phyloP scores from a whole-genome alignment of 1,140 invertebrate genomes.

The Mizuhopecten yessoensis region DNA sequence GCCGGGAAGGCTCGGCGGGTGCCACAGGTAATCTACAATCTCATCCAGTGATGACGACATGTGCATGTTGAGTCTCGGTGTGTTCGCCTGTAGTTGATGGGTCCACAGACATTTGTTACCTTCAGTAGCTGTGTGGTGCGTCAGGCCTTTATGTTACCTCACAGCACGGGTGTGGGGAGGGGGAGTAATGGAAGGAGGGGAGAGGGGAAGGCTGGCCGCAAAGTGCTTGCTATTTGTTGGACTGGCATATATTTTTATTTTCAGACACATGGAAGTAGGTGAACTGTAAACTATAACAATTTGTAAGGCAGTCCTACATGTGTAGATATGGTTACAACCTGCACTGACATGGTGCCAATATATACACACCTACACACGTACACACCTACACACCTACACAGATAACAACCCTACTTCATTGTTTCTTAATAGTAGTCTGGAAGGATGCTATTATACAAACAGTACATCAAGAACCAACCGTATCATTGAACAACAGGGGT shows the following conservation, averaged over 20 bases:
- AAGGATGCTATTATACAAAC: too few relatives aligned
- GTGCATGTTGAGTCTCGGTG: background rate
- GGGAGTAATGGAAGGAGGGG: too few relatives aligned
- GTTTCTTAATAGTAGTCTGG: too few relatives aligned
- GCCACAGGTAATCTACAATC: background rate
- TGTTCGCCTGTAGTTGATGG: background rate
- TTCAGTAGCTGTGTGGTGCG: background rate
- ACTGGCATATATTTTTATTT: background rate
- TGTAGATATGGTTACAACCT: background rate
- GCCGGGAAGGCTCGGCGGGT: slow-evolving; percentile 53
- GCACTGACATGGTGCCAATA: background rate
- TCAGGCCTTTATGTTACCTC: background rate
- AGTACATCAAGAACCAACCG: too few relatives aligned
- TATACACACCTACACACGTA: background rate
- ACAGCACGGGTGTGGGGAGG: background rate
- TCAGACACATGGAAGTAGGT: background rate
- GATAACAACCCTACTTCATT: too few relatives aligned
- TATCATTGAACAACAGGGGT: too few relatives aligned
- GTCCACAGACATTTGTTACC: background rate
- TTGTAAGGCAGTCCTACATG: background rate
- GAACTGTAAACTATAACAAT: background rate
- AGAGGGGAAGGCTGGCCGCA: background rate
- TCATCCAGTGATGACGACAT: background rate
- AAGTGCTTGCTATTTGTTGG: background rate
- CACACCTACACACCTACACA: too few relatives aligned